Evolutionary conservation across 2,888 invertebrate genomes (phyloP), one percentile per base, ranked within the genome.

Genomic region (Drosophila antonietae): DNA sequence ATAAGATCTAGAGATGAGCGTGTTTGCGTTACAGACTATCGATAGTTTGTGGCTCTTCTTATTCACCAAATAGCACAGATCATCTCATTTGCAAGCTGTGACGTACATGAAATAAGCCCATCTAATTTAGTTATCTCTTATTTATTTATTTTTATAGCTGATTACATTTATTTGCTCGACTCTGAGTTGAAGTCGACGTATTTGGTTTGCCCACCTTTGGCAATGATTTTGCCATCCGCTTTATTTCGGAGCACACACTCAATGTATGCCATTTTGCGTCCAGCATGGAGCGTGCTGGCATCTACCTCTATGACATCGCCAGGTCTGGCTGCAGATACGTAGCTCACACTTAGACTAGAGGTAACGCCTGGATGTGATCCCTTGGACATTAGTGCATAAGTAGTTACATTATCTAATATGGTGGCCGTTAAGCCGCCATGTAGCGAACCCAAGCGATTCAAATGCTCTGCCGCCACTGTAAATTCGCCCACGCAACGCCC

Each of bases 371-470:
- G 94, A 53, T 94, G 93, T 5, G 94, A 93, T 33, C 93, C 94
- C 82, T 95, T 94, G 0, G 96, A 95, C 90, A 96, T 94, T 2
- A 98, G 91, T 0, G 97, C 98, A 90, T 95, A 95, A 0, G 96
- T 96, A 1, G 98, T 97, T 28, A 98, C 91, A 61, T 94, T 93
- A 90, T 97, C 97, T 31, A 93, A 79, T 18, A 98, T 91, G 0
- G 97, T 96, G 4, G 97, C 96, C 5, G 96, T 96, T 83, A 97
- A 95, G 8, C 97, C 98, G 3, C 98, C 98, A 90, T 98, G 98
- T 6, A 98, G 92, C 0, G 95, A 95, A 0, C 97, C 97, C 8
- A 95, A 94, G 15, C 94, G 92, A 92, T 98, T 98, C 2, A 96
- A 93, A 90, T 97, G 96, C 77, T 96, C 96, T 5, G 95, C 93